Percentiles rank a stretch among this genome's conserved stretches.
phyloP scores from a whole-genome alignment of 2,113 vertebrate genomes.

The Dasypus novemcinctus region DNA sequence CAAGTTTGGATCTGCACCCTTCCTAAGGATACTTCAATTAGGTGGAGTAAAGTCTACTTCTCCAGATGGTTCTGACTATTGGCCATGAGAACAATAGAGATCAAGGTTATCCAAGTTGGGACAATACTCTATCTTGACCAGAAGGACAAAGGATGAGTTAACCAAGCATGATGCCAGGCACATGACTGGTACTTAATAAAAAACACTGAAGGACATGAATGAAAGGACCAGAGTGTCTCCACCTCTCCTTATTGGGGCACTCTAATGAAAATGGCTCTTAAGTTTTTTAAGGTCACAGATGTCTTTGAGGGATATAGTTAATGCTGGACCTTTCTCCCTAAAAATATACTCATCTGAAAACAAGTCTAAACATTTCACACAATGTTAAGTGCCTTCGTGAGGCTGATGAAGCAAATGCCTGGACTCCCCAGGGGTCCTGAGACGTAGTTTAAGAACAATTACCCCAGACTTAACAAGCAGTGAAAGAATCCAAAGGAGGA shows the following conservation, averaged over 20 bases:
- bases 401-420: not conserved
- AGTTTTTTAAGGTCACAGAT: not conserved
- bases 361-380: not conserved
- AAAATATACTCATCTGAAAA: fast-evolving
- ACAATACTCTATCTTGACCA: not conserved
- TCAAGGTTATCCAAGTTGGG: not conserved
- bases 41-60: not conserved
- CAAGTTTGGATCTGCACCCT: too few relatives aligned
- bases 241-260: too few relatives aligned
- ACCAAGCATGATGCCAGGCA: not conserved
- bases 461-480: not conserved
- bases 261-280: not conserved
- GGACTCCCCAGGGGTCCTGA: not conserved
- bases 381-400: fast-evolving
- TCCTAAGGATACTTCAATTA: not conserved
- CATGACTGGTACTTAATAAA: fast-evolving
- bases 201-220: not conserved
- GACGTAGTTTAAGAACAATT: not conserved
- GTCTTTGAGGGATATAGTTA: not conserved
- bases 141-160: not conserved
- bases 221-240: not conserved
- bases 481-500: not conserved
- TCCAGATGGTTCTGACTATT: not conserved
- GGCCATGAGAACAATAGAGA: not conserved
- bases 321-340: not conserved